phyloP scores from a whole-genome alignment of 2,797 vertebrate species.

The Danio albolineatus region DNA sequence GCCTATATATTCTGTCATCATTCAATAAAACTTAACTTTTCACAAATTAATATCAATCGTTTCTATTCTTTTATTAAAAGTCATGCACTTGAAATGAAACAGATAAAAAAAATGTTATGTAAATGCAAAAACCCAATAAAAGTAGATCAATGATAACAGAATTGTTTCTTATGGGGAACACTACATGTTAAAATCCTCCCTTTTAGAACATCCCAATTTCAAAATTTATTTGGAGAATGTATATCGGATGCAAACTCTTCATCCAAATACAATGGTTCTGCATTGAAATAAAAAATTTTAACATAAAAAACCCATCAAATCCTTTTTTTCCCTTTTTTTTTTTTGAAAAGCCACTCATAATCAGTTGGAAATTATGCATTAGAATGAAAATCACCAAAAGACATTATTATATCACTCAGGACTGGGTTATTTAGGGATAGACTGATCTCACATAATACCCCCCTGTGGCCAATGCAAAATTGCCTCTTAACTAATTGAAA shows the following conservation, averaged over 20 bases:
- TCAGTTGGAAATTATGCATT: slow-evolving; percentile 21
- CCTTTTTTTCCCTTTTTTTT: not conserved
- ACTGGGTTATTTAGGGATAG: slow-evolving; percentile 4
- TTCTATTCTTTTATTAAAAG: too few species aligned
- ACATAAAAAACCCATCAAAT: not conserved
- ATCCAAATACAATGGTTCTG: slow-evolving; percentile 11
- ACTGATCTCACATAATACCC: slow-evolving; percentile 19
- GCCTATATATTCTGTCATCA: too few species aligned
- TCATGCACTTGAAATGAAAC: too few species aligned
- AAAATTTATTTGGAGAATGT: not conserved
- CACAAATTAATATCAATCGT: too few species aligned
- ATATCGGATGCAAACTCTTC: not conserved
- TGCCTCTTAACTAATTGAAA: slow-evolving; percentile 38
- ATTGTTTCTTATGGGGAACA: too few species aligned
- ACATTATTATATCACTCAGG: slow-evolving; percentile 7
- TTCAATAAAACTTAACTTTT: too few species aligned
- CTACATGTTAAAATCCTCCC: not conserved
- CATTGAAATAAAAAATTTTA: not conserved
- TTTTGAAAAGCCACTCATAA: not conserved
- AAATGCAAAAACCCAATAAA: too few species aligned
- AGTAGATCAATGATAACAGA: too few species aligned
- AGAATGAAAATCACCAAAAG: slow-evolving; percentile 29
- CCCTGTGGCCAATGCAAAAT: slow-evolving; percentile 2
- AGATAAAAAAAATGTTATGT: too few species aligned
- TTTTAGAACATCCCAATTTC: not conserved